Conservation (phyloP, 2,113 vertebrate species). For the Nycticebus coucang region DNA sequence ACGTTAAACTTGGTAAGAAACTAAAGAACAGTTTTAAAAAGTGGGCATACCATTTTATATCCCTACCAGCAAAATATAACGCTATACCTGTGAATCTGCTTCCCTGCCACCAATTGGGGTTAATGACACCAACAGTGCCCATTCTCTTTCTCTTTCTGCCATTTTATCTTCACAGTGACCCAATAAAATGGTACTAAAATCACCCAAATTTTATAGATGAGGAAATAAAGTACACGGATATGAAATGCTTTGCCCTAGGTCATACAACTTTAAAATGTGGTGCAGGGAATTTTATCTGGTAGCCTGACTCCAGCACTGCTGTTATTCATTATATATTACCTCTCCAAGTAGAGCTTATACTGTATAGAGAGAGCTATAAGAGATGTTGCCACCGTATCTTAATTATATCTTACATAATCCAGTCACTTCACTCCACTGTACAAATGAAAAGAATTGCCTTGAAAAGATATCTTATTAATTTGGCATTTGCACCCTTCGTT, state of each 20-base stretch:
- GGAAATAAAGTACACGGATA: not conserved
- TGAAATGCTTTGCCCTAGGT: not conserved
- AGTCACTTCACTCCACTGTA: not conserved
- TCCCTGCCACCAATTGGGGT: not conserved
- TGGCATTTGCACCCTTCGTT: not conserved
- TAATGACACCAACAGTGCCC: not conserved
- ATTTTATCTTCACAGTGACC: not conserved
- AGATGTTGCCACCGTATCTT: not conserved
- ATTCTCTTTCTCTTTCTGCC: not conserved
- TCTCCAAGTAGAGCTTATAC: not conserved
- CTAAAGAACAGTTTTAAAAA: not conserved
- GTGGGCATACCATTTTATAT: not conserved
- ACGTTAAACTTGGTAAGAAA: not conserved
- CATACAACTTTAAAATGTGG: not conserved
- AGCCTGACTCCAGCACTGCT: not conserved
- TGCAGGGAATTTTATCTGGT: not conserved
- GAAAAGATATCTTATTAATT: not conserved
- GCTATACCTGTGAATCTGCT: not conserved
- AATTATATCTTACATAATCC: not conserved
- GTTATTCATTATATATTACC: not conserved
- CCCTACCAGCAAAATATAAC: not conserved
- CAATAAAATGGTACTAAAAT: not conserved
- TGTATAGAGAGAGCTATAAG: not conserved
- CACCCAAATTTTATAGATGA: not conserved
- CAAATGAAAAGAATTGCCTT: not conserved